Base-by-base conservation (phyloP, 2,888 invertebrate species). In the Lordiphosa fenestrarum region DNA sequence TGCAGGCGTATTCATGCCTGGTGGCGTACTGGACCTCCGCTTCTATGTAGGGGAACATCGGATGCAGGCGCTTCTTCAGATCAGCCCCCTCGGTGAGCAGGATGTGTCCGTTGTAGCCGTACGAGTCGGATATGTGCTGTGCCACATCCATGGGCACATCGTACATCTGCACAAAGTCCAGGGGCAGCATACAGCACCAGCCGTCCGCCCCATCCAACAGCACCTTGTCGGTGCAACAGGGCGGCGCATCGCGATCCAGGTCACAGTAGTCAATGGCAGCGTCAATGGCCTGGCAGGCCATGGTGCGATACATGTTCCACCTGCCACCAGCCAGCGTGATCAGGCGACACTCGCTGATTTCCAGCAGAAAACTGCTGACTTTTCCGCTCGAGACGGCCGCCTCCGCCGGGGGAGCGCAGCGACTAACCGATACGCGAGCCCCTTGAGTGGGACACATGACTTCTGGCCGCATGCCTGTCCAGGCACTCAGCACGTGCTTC, bases 271-370 rank as follows among this genome's bases (percentile, higher is more conserved):
- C 91, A 46, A 99, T 93, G 36, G 96, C 96, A 13, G 94, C 94
- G 89, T 99, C 97, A 42, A 99, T 92, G 0, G 99, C 96, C 89
- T 99, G 98, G 59, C 95, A 92, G 2, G 99, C 99, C 99, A 99
- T 99, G 9, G 96, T 91, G 59, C 99, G 92, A 90, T 98, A 99
- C 0, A 98, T 99, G 38, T 99, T 99, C 99, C 99, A 99, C 90
- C 99, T 99, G 46, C 99, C 99, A 53, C 99, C 99, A 37, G 99
- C 99, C 87, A 99, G 96, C 39, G 99, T 99, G 54, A 99, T 93
- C 55, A 99, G 92, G 47, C 96, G 95, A 30, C 95, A 93, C 0
- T 93, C 91, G 56, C 97, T 96, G 4, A 98, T 95, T 89, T 99
- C 98, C 46, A 99, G 97, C 85, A 99, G 96, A 90, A 98, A 99